Evolutionary conservation across 2,113 vertebrate genomes (phyloP).

Genomic region (Scomber colias): DNA sequence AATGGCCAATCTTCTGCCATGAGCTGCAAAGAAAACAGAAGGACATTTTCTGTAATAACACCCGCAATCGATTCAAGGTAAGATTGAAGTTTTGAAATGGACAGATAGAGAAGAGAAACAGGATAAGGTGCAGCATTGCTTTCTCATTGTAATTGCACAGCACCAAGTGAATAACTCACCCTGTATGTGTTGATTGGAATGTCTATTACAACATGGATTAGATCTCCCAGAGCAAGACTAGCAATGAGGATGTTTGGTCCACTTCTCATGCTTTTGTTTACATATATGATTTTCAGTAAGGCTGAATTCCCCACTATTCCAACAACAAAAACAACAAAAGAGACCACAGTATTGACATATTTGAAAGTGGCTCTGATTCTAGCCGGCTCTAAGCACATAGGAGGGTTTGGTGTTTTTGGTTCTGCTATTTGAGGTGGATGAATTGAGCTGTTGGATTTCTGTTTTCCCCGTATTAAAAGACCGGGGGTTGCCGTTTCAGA

Average conservation of each 20-base stretch:
- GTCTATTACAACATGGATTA: conserved; percentile 92
- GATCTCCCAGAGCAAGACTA: conserved; percentile 91
- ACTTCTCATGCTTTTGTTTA: conserved; percentile 93
- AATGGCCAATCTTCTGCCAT: conserved; percentile 95
- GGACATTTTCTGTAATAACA: neutral
- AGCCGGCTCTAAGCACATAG: conserved; percentile 83
- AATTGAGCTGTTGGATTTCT: conserved; percentile 65
- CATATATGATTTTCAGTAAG: conserved; percentile 91
- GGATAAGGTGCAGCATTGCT: neutral
- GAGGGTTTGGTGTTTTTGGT: conserved; percentile 66
- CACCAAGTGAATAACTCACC: conserved; percentile 78
- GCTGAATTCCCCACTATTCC: conserved; percentile 92
- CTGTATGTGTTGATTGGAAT: conserved; percentile 93
- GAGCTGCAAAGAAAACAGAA: conserved; percentile 84
- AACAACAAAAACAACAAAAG: conserved; percentile 89
- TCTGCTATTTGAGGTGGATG: conserved; percentile 42
- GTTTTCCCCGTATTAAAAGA: conserved; percentile 46
- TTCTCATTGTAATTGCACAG: conserved; percentile 44
- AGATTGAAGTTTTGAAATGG: conserved; percentile 37
- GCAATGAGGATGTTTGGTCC: conserved; percentile 93
- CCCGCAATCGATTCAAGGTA: conserved; percentile 34
- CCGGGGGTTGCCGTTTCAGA: conserved; percentile 52
- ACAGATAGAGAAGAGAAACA: conserved; percentile 25
- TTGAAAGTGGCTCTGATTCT: conserved; percentile 90
- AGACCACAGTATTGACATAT: conserved; percentile 90